These are phyloP conservation scores for Atethmia centrago DNA, from an alignment of 2,888 invertebrate species.

Conservation along the genomic window DNA sequence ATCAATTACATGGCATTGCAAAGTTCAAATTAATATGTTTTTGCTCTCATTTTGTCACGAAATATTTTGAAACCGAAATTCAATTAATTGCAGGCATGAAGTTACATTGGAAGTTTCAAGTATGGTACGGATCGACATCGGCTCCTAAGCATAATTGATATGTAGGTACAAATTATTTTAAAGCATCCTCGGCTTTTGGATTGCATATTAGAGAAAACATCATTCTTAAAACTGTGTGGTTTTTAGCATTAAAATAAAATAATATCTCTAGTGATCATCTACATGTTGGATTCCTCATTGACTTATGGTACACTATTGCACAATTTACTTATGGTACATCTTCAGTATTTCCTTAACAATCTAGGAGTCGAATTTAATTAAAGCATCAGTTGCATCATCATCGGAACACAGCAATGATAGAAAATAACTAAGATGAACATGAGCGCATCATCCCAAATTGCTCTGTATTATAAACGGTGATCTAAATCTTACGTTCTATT, in stretches of 20 bases:
- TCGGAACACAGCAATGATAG: not conserved
- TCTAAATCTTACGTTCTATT: conserved; percentile 16
- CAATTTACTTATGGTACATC: not conserved
- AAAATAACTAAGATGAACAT: not conserved
- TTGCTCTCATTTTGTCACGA: conserved; percentile 50
- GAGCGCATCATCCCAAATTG: not conserved
- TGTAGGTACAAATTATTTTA: too few relatives aligned
- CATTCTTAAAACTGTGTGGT: too few relatives aligned
- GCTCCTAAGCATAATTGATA: not conserved
- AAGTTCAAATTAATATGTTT: conserved; percentile 52
- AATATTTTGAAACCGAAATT: conserved; percentile 49
- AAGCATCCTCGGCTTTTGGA: too few relatives aligned
- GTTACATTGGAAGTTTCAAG: conserved; percentile 3
- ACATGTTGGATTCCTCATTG: not conserved
- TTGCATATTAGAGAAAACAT: too few relatives aligned
- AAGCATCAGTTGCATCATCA: conserved; percentile 3
- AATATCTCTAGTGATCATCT: not conserved
- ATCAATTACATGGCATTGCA: conserved; percentile 65
- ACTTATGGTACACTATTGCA: not conserved
- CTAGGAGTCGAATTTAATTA: not conserved
- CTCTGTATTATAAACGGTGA: not conserved
- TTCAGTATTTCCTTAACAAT: not conserved
- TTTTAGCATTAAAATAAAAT: not conserved
- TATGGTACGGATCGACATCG: not conserved
- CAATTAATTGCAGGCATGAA: conserved; percentile 23